phyloP scores from a whole-genome alignment of 2,888 invertebrate genomes.

The Labia minor region DNA sequence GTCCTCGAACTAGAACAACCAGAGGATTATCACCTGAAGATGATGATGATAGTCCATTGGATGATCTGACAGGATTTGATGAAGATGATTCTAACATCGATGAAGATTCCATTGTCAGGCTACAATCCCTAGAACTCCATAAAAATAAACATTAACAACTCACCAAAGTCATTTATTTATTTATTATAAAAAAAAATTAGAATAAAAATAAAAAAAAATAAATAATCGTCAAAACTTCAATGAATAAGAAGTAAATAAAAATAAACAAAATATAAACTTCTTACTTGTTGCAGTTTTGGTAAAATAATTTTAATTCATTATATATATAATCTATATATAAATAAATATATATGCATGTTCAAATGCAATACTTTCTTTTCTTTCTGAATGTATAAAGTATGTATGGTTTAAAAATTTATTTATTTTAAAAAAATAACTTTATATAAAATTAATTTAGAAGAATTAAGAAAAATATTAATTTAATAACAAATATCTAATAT shows the following conservation, averaged over 20 bases:
- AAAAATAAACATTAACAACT: constrained; percentile 6
- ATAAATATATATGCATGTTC: too few relatives aligned
- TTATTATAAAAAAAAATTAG: background rate
- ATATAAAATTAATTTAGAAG: too few relatives aligned
- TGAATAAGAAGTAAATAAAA: background rate
- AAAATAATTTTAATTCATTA: too few relatives aligned
- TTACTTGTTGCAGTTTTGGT: too few relatives aligned
- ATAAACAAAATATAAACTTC: too few relatives aligned
- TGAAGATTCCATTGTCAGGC: background rate
- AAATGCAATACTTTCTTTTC: too few relatives aligned
- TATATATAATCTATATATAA: too few relatives aligned
- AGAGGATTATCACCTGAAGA: background rate
- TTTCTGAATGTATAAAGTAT: too few relatives aligned
- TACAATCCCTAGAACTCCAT: background rate
- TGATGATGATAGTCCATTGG: background rate
- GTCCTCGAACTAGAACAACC: background rate
- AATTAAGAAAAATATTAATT: too few relatives aligned
- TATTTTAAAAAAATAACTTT: too few relatives aligned
- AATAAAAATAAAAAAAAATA: background rate
- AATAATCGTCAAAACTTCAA: background rate
- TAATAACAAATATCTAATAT: too few relatives aligned
- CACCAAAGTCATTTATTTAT: constrained; percentile 13
- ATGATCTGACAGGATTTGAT: background rate
- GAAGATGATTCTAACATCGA: background rate
- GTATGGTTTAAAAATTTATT: too few relatives aligned